Percentiles rank a stretch among this genome's conserved stretches.
phyloP scores from a whole-genome alignment of 2,113 vertebrate genomes.

The Oriolus oriolus region DNA sequence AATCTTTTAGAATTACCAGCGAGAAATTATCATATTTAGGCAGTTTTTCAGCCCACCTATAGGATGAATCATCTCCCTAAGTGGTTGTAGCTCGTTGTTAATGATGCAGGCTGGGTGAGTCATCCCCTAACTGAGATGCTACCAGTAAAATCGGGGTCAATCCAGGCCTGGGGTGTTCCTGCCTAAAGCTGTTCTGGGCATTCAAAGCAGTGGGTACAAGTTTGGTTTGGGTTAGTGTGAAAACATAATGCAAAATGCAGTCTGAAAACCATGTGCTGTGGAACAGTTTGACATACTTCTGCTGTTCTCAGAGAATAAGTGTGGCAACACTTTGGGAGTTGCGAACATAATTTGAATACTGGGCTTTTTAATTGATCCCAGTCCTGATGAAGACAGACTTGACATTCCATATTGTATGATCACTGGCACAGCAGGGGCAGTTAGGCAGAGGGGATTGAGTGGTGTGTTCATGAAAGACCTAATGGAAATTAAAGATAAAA shows the following conservation, averaged over 20 bases:
- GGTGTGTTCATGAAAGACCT: conserved; percentile 1
- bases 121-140: neutral
- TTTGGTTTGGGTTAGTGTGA: neutral
- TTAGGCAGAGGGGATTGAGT: neutral
- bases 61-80: neutral
- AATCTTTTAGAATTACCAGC: neutral
- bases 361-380: conserved; percentile 21
- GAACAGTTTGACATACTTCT: neutral
- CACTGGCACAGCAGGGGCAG: conserved; percentile 2
- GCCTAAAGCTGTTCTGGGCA: neutral
- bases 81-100: neutral
- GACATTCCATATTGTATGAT: neutral
- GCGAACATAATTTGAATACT: neutral
- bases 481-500: conserved; percentile 41
- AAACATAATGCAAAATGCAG: neutral
- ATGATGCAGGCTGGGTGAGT: neutral
- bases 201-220: neutral
- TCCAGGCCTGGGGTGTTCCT: neutral
- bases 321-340: neutral
- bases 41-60: neutral
- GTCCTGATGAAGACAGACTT: neutral
- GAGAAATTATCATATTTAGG: neutral
- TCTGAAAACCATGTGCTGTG: neutral
- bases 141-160: neutral
- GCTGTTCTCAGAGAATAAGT: neutral